Base-by-base conservation (phyloP, 2,888 invertebrate species). In the Sphaeridia pumilis region DNA sequence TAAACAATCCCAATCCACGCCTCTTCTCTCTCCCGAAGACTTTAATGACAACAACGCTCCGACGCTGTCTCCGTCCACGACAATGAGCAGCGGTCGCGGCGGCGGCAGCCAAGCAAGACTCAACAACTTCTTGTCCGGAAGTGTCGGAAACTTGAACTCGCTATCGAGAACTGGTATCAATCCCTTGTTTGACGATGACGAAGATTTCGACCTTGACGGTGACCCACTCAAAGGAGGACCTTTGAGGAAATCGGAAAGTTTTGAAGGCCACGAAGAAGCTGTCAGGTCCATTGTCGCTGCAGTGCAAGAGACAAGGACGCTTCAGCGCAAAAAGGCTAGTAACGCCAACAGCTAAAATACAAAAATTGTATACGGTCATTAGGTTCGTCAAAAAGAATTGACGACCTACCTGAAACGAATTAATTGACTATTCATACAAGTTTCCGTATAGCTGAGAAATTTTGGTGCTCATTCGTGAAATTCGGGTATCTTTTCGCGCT, bases 211-310 rank as follows among this genome's bases (percentile, higher is more conserved):
- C 34, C 53, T 58, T 48, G 52, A 57, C 2, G 41, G 52, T 31
- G 63, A 59, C 38, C 25, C 58, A 17, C 58, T 46, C 26, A 55
- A 57, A 4, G 59, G 57, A 20, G 56, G 55, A 28, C 49, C 58
- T 7, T 44, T 66, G 4, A 63, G 66, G 34, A 80, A 80, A 66
- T 78, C 80, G 1, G 80, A 80, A 65, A 80, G 80, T 66, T 81
- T 81, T 66, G 81, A 81, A 67, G 80, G 80, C 1, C 80, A 81
- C 68, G 81, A 81, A 69, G 80, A 81, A 66, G 79, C 80, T 1
- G 80, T 81, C 1, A 73, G 79, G 55, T 79, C 79, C 27, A 69
- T 81, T 47, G 80, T 81, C 4, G 80, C 79, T 3, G 80, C 80
- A 42, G 80, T 80, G 1, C 80, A 80, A 64, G 80, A 81, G 67